Evolutionary conservation across 2,888 invertebrate species (phyloP).

Genomic region (Eupithecia subumbrata): DNA sequence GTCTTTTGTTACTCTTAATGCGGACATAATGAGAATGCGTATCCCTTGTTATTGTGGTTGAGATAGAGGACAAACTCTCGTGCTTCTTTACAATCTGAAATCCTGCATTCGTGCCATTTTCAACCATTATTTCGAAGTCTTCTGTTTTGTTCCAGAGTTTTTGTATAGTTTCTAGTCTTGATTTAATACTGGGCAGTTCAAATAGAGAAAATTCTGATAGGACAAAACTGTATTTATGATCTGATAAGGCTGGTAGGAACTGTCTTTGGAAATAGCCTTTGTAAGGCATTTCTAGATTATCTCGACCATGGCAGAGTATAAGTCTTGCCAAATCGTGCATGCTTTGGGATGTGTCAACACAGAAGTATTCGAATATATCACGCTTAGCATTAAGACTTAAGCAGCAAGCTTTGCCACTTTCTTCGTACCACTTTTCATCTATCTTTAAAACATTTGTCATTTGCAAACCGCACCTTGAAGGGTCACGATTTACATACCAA

Average conservation of each 20-base stretch:
- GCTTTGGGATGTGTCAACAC: conserved; percentile 91
- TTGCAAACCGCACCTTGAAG: conserved; percentile 51
- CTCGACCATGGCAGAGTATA: conserved; percentile 87
- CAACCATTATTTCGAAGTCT: conserved; percentile 91
- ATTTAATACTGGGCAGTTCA: conserved; percentile 88
- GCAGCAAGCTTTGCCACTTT: conserved; percentile 45
- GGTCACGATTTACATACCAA: conserved; percentile 58
- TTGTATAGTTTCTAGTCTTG: conserved; percentile 87
- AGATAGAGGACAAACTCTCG: conserved; percentile 90
- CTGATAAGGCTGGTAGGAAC: conserved; percentile 88
- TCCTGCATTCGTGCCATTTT: conserved; percentile 92
- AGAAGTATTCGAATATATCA: conserved; percentile 91
- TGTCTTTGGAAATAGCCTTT: conserved; percentile 90
- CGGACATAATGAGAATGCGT: conserved; percentile 85
- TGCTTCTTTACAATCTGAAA: conserved; percentile 93
- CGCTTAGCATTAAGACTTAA: conserved; percentile 64
- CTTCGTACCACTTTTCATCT: conserved; percentile 52
- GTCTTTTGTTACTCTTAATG: background rate
- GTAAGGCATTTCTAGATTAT: conserved; percentile 83
- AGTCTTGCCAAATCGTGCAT: conserved; percentile 93
- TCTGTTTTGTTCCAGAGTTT: conserved; percentile 95
- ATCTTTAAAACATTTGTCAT: conserved; percentile 52
- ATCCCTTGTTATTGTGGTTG: conserved; percentile 68
- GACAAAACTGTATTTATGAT: conserved; percentile 89
- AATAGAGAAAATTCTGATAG: conserved; percentile 91